Base-by-base conservation (phyloP, 2,888 invertebrate species). In the Ormyrus rosae region DNA sequence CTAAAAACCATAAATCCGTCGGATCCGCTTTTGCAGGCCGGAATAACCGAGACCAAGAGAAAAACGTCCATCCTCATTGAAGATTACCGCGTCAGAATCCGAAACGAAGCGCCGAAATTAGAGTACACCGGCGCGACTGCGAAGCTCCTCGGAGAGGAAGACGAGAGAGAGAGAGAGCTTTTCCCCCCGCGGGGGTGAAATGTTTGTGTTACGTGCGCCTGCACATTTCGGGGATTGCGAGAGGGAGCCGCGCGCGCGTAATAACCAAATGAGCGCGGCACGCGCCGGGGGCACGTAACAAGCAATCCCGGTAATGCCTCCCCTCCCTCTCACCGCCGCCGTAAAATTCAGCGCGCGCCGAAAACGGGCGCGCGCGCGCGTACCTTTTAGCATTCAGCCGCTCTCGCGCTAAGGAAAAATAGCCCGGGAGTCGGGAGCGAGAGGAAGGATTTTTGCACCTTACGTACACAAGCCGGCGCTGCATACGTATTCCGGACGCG, bases 271-370 rank as follows among this genome's bases (percentile, higher is more conserved):
- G 10, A 34, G 34, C 34, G 4, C 53, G n/a, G 2, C 10, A 6
- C 10, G 10, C 6, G 60, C 34, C 46, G 53, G 45, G 46, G 46
- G 55, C 56, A 53, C 64, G 73, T 73, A 73, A 73, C 73, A 64
- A 56, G 75, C 68, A 76, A 76, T 76, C 61, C 68, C 58, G 46
- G 45, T 68, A 76, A 76, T 68, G 61, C 67, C 10, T 1, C 19
- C 45, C 46, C 8, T 34, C 34, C 34, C 34, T 0, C 34, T 2
- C 34, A 0, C 34, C 4, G 34, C 4, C 34, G 34, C 34, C 34
- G 34, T 34, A 34, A 34, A 34, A 34, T 34, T 34, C 4, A 34
- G 34, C 34, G 34, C 34, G 34, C 34, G 34, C 34, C 19, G 13
- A 13, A 19, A 19, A 19, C 19, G 19, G 19, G 19, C 19, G 19